phyloP scores from a whole-genome alignment of 2,797 vertebrate genomes.

The Muscicapa striata region DNA sequence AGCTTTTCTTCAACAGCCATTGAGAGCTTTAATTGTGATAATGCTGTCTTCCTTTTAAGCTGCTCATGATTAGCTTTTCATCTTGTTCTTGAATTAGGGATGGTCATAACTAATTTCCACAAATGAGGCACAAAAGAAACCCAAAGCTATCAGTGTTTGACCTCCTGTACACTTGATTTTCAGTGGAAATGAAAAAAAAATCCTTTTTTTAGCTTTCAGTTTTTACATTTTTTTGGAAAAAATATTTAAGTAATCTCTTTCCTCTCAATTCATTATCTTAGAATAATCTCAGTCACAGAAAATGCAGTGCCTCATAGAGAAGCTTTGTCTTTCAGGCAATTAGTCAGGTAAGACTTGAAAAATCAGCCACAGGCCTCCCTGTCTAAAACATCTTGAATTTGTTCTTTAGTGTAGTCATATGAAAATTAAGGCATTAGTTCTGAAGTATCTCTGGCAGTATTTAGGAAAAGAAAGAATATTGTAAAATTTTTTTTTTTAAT shows the following conservation, averaged over 20 bases:
- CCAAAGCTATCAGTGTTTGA: neutral
- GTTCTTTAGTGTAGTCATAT: neutral
- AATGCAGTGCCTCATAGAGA: neutral
- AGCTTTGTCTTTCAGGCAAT: neutral
- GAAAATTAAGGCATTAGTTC: neutral
- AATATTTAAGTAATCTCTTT: neutral
- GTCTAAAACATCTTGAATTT: neutral
- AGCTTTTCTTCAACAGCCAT: neutral
- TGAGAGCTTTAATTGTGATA: constrained; percentile 5
- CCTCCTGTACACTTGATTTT: constrained; percentile 15
- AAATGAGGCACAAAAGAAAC: constrained; percentile 13
- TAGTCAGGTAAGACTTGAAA: neutral
- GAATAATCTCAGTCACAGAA: neutral
- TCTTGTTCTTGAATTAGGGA: constrained; percentile 27
- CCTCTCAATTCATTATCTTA: neutral
- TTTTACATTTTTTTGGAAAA: neutral
- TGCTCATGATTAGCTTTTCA: constrained; percentile 26
- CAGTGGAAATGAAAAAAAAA: neutral
- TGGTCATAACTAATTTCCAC: constrained; percentile 5
- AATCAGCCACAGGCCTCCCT: neutral
- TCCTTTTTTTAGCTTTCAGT: neutral
- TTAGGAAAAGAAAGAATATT: neutral
- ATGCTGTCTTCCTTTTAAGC: constrained; percentile 19
- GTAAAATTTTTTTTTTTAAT: neutral
- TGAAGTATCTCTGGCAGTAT: neutral